Evolutionary conservation across 2,888 invertebrate species (phyloP).

Genomic region (Andrena haemorrhoa): DNA sequence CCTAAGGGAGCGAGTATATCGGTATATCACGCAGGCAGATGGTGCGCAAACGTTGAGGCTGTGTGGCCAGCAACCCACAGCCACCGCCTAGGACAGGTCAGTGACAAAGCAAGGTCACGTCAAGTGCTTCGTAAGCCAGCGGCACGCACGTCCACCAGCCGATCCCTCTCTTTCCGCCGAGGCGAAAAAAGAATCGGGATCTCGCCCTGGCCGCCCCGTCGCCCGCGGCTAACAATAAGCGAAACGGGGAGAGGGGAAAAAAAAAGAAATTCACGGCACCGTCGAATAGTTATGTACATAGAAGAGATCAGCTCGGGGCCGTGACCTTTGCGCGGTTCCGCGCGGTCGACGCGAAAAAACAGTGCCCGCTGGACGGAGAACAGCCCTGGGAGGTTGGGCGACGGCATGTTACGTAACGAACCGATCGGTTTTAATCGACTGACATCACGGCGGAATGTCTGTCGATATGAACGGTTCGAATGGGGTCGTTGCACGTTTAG

Average conservation of each 20-base stretch:
- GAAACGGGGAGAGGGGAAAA: too few species aligned
- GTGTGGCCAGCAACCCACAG: constrained; percentile 65
- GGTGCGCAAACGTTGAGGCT: constrained; percentile 33
- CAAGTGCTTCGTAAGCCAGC: constrained; percentile 68
- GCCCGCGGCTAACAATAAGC: too few species aligned
- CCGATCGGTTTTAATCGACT: constrained; percentile 62
- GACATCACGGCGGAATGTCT: constrained; percentile 61
- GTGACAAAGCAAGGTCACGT: constrained; percentile 84
- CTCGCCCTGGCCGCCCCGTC: background rate
- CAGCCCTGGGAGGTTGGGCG: background rate
- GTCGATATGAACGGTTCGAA: constrained; percentile 67
- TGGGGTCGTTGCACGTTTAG: constrained; percentile 80
- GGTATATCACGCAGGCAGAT: constrained; percentile 42
- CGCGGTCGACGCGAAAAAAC: background rate
- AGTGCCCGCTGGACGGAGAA: background rate
- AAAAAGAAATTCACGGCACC: too few species aligned
- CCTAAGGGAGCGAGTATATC: constrained; percentile 34
- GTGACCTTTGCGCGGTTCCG: background rate
- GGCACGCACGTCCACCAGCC: constrained; percentile 32
- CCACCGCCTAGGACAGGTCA: constrained; percentile 83
- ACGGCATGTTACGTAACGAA: constrained; percentile 45
- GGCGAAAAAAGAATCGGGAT: constrained; percentile 4
- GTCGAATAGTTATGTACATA: too few species aligned
- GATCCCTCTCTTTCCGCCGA: background rate
- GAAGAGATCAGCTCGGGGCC: background rate